A percentile compares a stretch with the other conserved stretches of the same genome.
phyloP scores from a whole-genome alignment of 1,140 invertebrate species.

The Tachypleus tridentatus region DNA sequence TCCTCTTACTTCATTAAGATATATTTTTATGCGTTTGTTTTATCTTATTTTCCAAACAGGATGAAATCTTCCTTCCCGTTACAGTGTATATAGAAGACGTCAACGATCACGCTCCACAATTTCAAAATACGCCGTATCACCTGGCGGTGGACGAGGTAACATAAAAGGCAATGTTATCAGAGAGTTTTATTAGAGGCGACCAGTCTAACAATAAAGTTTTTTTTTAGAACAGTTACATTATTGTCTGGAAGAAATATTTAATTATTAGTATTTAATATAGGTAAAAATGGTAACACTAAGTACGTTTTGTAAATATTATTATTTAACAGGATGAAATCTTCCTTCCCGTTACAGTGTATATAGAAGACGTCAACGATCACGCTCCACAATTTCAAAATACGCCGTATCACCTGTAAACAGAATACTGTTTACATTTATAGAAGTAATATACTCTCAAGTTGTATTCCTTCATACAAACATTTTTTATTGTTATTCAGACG shows the following conservation, averaged over 20 bases:
- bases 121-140: conserved; percentile 55
- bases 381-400: conserved; percentile 45
- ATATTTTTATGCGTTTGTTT: background rate
- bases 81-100: conserved; percentile 75
- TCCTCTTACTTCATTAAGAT: conserved; percentile 27
- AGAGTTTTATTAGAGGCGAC: no score
- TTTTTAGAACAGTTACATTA: no score
- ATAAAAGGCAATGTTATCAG: no score
- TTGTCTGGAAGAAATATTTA: no score
- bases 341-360: conserved; percentile 66
- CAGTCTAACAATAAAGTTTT: no score
- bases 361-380: conserved; percentile 74
- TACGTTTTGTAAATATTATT: conserved; percentile 20
- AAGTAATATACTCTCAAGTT: no score
- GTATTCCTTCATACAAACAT: no score
- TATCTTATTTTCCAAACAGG: conserved; percentile 40
- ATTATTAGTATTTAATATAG: no score
- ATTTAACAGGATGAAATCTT: conserved; percentile 58
- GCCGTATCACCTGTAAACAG: conserved; percentile 60
- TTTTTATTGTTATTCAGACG: no score
- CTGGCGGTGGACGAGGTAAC: conserved; percentile 56
- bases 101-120: conserved; percentile 53
- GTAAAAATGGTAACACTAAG: no score
- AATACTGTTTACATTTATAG: conserved; percentile 28
- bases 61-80: conserved; percentile 60